These are phyloP conservation scores for Pissodes strobi DNA, from an alignment of 1,140 invertebrate genomes.

Conservation along the genomic window DNA sequence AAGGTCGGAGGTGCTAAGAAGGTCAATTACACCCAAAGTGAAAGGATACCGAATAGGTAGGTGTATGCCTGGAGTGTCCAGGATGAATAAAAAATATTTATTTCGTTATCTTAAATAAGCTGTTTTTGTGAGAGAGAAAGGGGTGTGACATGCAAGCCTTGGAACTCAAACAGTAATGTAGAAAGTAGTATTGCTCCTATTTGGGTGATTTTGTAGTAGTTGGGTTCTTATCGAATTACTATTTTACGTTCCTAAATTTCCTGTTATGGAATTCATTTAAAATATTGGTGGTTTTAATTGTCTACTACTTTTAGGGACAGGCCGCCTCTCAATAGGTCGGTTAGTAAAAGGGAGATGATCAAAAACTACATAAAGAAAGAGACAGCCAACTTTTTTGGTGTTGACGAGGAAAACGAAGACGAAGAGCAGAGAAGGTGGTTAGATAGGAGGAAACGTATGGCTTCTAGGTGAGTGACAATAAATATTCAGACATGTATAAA, in stretches of 20 bases:
- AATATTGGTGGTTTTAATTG: background rate
- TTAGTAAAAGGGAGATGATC: conserved; percentile 56
- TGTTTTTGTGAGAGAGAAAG: no score
- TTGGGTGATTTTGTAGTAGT: no score
- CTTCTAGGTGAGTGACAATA: conserved; percentile 67
- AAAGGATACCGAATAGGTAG: conserved; percentile 45
- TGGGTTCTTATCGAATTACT: background rate
- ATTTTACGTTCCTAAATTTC: background rate
- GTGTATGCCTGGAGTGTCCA: no score
- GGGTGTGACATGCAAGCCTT: no score
- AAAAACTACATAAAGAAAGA: conserved; percentile 73
- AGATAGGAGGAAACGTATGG: conserved; percentile 73
- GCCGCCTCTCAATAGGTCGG: conserved; percentile 52
- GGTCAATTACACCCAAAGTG: conserved; percentile 51
- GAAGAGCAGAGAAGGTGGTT: conserved; percentile 73
- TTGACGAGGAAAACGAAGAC: conserved; percentile 72
- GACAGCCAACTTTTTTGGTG: conserved; percentile 78
- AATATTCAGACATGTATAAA: no score
- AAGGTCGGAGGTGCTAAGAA: conserved; percentile 7
- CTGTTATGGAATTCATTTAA: no score
- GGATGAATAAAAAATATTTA: no score
- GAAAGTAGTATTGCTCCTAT: no score
- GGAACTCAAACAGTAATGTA: no score
- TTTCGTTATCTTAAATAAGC: no score
- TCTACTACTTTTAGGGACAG: conserved; percentile 35